Evolutionary conservation across 2,888 invertebrate genomes (phyloP), one percentile per base, ranked within the genome.

Genomic region (Fragum sueziense): DNA sequence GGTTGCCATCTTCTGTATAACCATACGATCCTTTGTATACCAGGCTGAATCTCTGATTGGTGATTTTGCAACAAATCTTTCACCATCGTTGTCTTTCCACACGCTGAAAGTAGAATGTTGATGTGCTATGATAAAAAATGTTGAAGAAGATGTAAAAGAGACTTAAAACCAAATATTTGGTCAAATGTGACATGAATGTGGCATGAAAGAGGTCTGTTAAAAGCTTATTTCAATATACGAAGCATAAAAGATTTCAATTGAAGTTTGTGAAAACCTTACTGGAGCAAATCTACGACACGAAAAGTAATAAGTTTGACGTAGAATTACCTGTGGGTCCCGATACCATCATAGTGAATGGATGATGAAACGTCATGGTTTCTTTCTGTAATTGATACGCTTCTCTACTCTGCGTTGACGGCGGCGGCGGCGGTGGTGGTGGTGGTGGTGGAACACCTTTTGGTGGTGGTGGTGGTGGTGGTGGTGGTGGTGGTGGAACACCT

Each of bases 1-100:
- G 41, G 41, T 17, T 59, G 70, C 70, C 70, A 71, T 59, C 70
- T 33, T 37, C 37, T 33, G 25, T 59, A 71, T 4, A 79, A 47
- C 81, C 78, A 73, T 14, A 80, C 37, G 7, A 76, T 83, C 67
- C 80, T 74, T 37, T 83, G 70, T 22, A 78, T 67, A n/a, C 27
- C 14, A 22, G 81, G 81, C 25, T 72, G 31, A 31, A 67, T 76
- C 27, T 33, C 65, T 27, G 1, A 11, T n/a, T n/a, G 47, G 17
- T 72, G 67, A 57, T 76, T 54, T 51, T 67, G 76, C 7, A 76
- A 29, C 33, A 76, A 54, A 27, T 33, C 57, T 37, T 67, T 67
- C 25, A 67, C 37, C 34, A 67, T 37, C 14, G 67, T 67, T 9
- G 76, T 76, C 22, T 67, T 76, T 31, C 47, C 74, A 74, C 75